phyloP scores from a whole-genome alignment of 2,888 invertebrate species.

The Drosophila fungiperda region DNA sequence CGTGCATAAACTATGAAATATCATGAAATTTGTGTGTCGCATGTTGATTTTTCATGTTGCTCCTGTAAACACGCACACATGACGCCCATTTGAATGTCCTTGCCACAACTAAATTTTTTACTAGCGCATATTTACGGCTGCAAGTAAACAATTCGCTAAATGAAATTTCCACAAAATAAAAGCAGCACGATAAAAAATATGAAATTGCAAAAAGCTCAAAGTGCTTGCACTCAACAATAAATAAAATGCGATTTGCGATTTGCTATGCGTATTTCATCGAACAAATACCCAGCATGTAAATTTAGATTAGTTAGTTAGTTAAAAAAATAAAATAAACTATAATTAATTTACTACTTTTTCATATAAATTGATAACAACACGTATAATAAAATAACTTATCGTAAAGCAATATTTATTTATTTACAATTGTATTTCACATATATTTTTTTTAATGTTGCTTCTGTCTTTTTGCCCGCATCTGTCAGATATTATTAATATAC shows the following conservation, averaged over 20 bases:
- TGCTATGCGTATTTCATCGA: background rate
- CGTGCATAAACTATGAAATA: slow-evolving; percentile 72
- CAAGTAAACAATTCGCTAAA: slow-evolving; percentile 73
- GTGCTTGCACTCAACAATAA: slow-evolving; percentile 22
- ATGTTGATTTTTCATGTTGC: slow-evolving; percentile 62
- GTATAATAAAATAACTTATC: background rate
- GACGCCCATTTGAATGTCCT: slow-evolving; percentile 54
- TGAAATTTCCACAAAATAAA: slow-evolving; percentile 56
- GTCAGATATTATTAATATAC: background rate
- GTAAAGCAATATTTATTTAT: background rate
- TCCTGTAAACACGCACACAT: slow-evolving; percentile 72
- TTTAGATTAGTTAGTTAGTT: background rate
- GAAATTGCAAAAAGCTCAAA: slow-evolving; percentile 24
- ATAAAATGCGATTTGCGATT: slow-evolving; percentile 13
- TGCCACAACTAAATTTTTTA: slow-evolving; percentile 69
- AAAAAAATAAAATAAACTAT: background rate
- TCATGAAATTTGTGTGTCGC: slow-evolving; percentile 66
- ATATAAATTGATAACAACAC: too few species aligned
- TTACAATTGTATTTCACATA: background rate
- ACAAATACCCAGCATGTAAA: background rate
- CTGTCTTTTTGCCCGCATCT: background rate
- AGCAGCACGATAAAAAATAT: slow-evolving; percentile 10
- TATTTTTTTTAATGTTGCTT: too few species aligned
- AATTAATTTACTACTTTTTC: background rate
- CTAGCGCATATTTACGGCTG: slow-evolving; percentile 66